Evolutionary conservation across 2,113 vertebrate genomes (phyloP).

Genomic region (Rhadina sibilatrix): DNA sequence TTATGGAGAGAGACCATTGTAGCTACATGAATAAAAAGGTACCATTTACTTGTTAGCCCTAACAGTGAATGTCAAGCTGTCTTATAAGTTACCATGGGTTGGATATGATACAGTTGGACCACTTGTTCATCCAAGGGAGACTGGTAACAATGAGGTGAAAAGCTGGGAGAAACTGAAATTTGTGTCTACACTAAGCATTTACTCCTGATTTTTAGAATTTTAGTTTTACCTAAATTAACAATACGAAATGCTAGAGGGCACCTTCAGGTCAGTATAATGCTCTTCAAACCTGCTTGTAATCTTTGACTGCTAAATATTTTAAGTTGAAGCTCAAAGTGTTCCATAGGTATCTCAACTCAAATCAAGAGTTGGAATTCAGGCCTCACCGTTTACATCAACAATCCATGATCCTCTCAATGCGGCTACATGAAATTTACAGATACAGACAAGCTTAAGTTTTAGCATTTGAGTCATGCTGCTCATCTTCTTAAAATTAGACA

Average conservation of each 20-base stretch:
- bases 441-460: constrained; percentile 33
- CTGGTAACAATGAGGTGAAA: background rate
- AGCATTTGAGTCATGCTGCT: constrained; percentile 47
- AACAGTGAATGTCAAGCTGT: background rate
- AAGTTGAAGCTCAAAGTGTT: background rate
- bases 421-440: background rate
- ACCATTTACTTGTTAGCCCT: background rate
- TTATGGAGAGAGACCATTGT: background rate
- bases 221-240: background rate
- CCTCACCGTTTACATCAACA: background rate
- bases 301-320: background rate
- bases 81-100: background rate
- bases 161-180: background rate
- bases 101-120: background rate
- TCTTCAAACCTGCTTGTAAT: background rate
- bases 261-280: background rate
- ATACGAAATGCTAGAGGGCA: background rate
- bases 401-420: background rate
- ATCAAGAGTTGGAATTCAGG: background rate
- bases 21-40: background rate
- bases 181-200: background rate
- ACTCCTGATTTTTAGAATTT: background rate
- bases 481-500: constrained; percentile 30
- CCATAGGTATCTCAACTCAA: background rate
- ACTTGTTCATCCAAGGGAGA: background rate